Conservation (phyloP, 2,797 vertebrate species). For the Esox lucius region DNA sequence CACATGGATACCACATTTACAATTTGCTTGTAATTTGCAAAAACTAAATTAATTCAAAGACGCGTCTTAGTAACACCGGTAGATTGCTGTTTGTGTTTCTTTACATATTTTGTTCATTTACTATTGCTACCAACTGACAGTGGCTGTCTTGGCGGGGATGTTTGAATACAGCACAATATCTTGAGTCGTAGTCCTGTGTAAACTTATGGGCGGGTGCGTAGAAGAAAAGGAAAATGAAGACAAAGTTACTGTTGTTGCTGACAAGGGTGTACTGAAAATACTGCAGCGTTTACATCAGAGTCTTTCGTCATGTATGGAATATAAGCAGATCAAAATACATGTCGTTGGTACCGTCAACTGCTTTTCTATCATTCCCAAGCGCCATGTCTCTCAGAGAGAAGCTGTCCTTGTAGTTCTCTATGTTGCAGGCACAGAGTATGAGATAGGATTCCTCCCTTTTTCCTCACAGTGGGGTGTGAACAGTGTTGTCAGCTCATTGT, state of each 20-base stretch:
- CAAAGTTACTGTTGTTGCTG: too few species aligned
- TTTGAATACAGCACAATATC: neutral
- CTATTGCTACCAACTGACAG: neutral
- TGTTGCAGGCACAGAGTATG: constrained; percentile 23
- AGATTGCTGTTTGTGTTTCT: neutral
- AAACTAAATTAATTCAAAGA: too few species aligned
- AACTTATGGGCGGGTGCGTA: too few species aligned
- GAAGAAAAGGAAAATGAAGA: too few species aligned
- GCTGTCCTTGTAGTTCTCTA: neutral
- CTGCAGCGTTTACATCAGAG: too few species aligned
- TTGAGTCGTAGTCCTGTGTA: neutral
- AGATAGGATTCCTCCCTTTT: constrained; percentile 33
- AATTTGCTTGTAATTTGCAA: neutral
- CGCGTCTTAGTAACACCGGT: neutral
- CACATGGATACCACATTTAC: neutral
- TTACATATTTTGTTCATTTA: neutral
- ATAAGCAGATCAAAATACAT: neutral
- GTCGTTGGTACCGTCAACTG: constrained; percentile 9
- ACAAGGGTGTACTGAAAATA: too few species aligned
- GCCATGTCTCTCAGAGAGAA: neutral
- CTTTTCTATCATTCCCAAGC: neutral
- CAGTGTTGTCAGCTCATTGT: constrained; percentile 65
- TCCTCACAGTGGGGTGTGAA: constrained; percentile 37
- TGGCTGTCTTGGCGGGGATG: neutral
- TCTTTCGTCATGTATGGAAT: neutral